These are phyloP conservation scores for Parotia lawesii DNA, from an alignment of 2,113 vertebrate genomes.

Conservation along the genomic window DNA sequence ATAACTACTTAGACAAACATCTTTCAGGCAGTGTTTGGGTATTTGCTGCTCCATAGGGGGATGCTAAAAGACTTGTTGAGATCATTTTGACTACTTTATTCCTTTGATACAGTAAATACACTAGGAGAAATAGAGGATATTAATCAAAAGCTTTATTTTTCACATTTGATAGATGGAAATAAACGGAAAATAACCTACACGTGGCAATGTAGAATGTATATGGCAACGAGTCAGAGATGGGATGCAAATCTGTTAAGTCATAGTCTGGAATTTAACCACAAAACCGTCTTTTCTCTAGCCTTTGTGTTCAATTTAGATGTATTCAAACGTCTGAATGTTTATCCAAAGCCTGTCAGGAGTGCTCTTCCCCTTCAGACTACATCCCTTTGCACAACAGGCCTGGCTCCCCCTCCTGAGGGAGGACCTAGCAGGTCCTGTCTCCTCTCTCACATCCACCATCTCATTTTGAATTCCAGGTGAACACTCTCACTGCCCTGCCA, in stretches of 20 bases:
- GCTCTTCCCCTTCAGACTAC: not conserved
- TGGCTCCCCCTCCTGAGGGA: not conserved
- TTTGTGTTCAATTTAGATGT: not conserved
- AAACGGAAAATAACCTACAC: not conserved
- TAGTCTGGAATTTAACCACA: not conserved
- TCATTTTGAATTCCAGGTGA: not conserved
- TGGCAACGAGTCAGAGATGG: not conserved
- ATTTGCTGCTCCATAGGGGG: not conserved
- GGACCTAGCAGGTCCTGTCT: not conserved
- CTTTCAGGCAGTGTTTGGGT: not conserved
- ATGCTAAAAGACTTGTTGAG: not conserved
- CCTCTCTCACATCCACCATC: no score
- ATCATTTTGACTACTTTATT: not conserved
- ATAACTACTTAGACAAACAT: not conserved
- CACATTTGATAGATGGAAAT: not conserved
- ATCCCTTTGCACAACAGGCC: not conserved
- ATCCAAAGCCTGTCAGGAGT: not conserved
- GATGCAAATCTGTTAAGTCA: not conserved
- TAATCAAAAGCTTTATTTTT: not conserved
- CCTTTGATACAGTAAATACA: not conserved
- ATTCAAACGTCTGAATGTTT: not conserved
- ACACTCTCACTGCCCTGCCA: not conserved
- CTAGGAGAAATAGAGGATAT: not conserved
- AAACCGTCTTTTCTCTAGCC: not conserved
- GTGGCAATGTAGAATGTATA: not conserved